phyloP scores from a whole-genome alignment of 2,797 vertebrate species.

The Rhabdophis nuchalis region DNA sequence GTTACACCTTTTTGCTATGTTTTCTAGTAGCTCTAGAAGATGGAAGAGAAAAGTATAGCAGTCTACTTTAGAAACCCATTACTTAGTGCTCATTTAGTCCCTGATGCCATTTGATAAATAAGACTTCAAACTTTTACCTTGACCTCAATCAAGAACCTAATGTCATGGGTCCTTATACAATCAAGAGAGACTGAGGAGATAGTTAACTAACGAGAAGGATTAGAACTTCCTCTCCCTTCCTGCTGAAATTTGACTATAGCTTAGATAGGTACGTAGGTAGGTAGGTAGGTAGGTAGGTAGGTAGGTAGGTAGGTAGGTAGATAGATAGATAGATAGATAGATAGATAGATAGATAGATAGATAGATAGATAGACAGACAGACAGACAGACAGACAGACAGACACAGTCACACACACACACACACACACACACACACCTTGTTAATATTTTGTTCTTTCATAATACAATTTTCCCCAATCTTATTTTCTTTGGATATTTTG shows the following conservation, averaged over 20 bases:
- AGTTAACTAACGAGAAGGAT: background rate
- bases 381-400: too few species aligned
- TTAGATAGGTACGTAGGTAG: too few species aligned
- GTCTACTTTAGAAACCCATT: background rate
- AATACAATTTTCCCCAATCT: background rate
- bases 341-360: too few species aligned
- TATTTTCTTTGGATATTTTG: background rate
- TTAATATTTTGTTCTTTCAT: background rate
- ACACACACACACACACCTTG: too few species aligned
- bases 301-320: too few species aligned
- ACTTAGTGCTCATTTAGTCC: background rate
- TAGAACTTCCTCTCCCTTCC: background rate
- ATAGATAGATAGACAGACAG: too few species aligned
- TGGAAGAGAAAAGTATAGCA: background rate
- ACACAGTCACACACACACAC: too few species aligned
- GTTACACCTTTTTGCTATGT: fast-evolving
- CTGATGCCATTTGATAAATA: background rate
- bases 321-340: too few species aligned
- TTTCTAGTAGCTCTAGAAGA: background rate
- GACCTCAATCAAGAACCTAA: background rate
- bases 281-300: too few species aligned
- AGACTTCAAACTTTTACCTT: background rate
- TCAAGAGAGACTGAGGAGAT: background rate
- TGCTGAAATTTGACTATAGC: background rate
- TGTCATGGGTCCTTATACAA: background rate